Conservation (phyloP, 2,797 vertebrate genomes). For the Tokudaia tokunoshimensis region DNA sequence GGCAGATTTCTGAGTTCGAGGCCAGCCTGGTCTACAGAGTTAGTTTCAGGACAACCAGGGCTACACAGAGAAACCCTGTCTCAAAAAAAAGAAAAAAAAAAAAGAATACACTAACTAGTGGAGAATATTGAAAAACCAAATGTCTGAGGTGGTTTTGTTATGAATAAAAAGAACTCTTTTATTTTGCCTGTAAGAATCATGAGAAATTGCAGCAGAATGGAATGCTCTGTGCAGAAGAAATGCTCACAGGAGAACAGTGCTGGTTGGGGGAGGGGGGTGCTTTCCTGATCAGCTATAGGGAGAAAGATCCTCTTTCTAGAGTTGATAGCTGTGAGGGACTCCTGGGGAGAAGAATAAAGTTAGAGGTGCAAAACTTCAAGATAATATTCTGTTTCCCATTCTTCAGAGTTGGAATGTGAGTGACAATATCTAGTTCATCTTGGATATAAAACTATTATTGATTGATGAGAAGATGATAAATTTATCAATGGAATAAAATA, state of each 20-base stretch:
- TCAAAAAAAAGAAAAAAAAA: too few relatives aligned
- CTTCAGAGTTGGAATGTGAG: not conserved
- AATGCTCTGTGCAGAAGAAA: not conserved
- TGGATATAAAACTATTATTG: conserved; percentile 15
- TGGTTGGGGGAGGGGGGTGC: too few relatives aligned
- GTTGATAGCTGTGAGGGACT: fast-evolving
- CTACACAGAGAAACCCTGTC: too few relatives aligned
- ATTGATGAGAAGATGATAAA: not conserved
- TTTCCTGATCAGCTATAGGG: not conserved
- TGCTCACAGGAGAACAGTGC: not conserved
- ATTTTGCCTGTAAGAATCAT: not conserved
- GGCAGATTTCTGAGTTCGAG: too few relatives aligned
- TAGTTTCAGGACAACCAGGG: too few relatives aligned
- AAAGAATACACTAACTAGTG: not conserved
- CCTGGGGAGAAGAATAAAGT: not conserved
- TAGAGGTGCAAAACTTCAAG: not conserved
- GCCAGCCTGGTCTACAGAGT: too few relatives aligned
- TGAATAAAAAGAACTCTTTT: conserved; percentile 31
- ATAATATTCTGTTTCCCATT: not conserved
- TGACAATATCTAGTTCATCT: conserved; percentile 31
- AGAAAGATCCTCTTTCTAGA: not conserved
- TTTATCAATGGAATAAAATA: not conserved
- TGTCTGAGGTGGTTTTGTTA: not conserved
- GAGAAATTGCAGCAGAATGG: not conserved
- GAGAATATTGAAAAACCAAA: not conserved